Evolutionary conservation across 2,113 vertebrate genomes (phyloP).

Genomic region (Platycercus adscitus): DNA sequence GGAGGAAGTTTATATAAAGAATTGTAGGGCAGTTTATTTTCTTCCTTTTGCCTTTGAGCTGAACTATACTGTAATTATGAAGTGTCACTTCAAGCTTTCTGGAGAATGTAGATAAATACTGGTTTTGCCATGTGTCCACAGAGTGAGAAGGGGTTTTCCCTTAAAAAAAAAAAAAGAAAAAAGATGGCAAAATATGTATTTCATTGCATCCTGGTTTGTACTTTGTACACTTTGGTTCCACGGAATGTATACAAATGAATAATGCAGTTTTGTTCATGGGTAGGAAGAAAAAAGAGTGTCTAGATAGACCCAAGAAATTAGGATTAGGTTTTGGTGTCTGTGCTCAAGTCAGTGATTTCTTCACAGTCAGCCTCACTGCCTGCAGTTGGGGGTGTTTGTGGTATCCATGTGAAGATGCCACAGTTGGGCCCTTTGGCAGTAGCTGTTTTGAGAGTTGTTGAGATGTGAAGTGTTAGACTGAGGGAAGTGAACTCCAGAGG

Average conservation of each 20-base stretch:
- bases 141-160: not conserved
- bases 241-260: not conserved
- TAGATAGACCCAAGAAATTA: not conserved
- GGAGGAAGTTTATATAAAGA: conserved; percentile 65
- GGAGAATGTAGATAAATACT: conserved; percentile 45
- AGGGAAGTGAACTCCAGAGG: not conserved
- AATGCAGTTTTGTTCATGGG: not conserved
- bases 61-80: conserved; percentile 51
- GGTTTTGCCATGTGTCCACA: conserved; percentile 27
- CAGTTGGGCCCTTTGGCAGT: not conserved
- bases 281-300: not conserved
- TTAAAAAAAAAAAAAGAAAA: not conserved
- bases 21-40: conserved; percentile 55
- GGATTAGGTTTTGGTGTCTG: not conserved
- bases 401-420: not conserved
- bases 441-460: not conserved
- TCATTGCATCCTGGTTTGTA: not conserved
- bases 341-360: not conserved
- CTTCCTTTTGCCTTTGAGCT: conserved; percentile 57
- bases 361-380: not conserved
- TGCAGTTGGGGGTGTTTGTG: not conserved
- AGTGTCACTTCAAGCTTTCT: conserved; percentile 60
- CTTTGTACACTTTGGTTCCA: not conserved
- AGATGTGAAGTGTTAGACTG: not conserved
- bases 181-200: not conserved